Conservation (phyloP, 2,113 vertebrate species). For the Datnioides undecimradiatus region DNA sequence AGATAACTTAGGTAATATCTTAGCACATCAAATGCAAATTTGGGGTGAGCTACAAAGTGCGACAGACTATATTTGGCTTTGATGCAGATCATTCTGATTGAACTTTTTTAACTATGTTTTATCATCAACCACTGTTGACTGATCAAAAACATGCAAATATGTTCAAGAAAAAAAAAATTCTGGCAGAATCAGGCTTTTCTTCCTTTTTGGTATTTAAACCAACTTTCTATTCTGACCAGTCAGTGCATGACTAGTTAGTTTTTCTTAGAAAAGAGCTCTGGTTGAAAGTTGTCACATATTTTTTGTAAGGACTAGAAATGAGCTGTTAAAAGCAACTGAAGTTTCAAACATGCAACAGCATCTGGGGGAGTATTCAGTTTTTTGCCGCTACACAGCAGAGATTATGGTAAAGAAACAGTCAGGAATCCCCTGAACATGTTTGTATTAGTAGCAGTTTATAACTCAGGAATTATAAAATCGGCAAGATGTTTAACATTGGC, state of each 20-base stretch:
- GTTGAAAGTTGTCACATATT: neutral
- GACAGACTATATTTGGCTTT: constrained; percentile 2
- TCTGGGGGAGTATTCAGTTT: constrained; percentile 9
- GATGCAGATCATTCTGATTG: no score
- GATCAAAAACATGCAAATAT: constrained; percentile 9
- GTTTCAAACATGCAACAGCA: constrained; percentile 23
- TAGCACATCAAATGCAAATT: neutral
- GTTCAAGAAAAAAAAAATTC: neutral
- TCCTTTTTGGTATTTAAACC: neutral
- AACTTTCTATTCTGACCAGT: neutral
- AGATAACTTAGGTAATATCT: neutral
- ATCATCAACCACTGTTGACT: neutral
- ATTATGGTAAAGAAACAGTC: constrained; percentile 16
- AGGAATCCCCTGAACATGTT: constrained; percentile 25
- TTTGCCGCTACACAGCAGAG: neutral
- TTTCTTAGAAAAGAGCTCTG: neutral
- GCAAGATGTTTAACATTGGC: constrained; percentile 7
- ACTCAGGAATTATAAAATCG: constrained; percentile 1
- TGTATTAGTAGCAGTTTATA: constrained; percentile 27
- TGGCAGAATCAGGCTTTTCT: neutral
- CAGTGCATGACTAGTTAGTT: neutral
- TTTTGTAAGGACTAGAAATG: neutral
- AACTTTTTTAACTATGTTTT: neutral
- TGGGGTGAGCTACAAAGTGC: neutral
- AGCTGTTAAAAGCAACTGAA: constrained; percentile 11